phyloP scores from a whole-genome alignment of 2,797 vertebrate species.

The Spinus olivaceus region DNA sequence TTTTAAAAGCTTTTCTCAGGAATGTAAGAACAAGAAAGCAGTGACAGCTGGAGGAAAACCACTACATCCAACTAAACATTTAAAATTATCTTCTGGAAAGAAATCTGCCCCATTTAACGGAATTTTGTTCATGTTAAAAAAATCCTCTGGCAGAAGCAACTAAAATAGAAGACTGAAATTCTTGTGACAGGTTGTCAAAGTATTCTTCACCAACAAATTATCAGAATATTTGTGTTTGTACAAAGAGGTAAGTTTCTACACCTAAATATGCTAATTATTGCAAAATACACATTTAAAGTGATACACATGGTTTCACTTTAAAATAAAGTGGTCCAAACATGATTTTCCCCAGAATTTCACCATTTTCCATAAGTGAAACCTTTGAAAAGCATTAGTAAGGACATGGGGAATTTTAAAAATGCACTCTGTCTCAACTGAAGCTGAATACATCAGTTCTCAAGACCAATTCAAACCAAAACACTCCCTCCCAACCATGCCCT shows the following conservation, averaged over 20 bases:
- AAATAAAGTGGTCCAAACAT: neutral
- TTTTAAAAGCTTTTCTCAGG: constrained; percentile 54
- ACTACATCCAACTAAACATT: constrained; percentile 19
- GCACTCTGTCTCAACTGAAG: neutral
- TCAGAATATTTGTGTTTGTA: neutral
- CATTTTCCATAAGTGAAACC: neutral
- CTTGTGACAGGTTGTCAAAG: neutral
- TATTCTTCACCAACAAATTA: neutral
- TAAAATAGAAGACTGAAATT: constrained; percentile 23
- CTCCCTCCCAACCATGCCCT: neutral
- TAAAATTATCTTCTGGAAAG: constrained; percentile 46
- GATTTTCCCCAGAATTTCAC: neutral
- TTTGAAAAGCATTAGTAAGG: neutral
- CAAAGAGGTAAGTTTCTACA: neutral
- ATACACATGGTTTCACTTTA: neutral
- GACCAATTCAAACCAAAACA: neutral
- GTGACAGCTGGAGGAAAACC: constrained; percentile 57
- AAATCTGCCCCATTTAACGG: constrained; percentile 51
- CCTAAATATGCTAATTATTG: neutral
- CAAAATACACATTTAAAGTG: neutral
- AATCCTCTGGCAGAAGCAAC: neutral
- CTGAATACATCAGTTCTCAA: neutral
- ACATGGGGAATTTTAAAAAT: neutral
- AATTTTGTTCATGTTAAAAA: neutral
- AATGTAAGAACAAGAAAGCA: constrained; percentile 31